Conservation (phyloP, 2,797 vertebrate genomes). For the Dromococcyx pavoninus region DNA sequence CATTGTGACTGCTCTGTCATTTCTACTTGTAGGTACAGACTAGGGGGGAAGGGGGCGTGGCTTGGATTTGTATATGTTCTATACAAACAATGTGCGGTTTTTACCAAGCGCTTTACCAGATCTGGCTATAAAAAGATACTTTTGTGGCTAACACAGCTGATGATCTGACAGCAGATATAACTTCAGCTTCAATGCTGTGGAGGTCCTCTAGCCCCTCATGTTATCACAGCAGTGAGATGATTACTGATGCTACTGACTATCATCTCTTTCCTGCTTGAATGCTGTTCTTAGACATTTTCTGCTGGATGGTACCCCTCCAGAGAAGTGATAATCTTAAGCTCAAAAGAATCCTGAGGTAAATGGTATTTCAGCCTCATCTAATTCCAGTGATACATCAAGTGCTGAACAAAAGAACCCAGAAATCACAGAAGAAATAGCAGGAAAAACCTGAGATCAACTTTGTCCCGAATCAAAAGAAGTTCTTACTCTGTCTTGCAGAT, state of each 20-base stretch:
- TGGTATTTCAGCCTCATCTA: neutral
- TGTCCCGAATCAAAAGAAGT: neutral
- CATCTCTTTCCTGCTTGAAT: neutral
- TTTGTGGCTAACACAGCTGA: neutral
- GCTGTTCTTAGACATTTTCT: neutral
- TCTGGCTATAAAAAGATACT: neutral
- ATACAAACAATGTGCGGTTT: neutral
- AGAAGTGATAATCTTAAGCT: neutral
- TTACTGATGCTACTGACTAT: neutral
- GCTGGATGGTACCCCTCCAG: neutral
- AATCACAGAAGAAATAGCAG: neutral
- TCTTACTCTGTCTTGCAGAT: neutral
- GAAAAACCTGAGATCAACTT: neutral
- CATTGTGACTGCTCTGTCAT: rapidly evolving
- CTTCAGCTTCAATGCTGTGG: neutral
- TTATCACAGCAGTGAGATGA: neutral
- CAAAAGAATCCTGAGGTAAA: neutral
- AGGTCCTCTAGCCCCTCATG: neutral
- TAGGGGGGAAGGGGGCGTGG: no score
- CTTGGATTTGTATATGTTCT: neutral
- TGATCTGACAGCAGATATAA: neutral
- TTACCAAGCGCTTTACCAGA: neutral
- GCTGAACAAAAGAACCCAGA: neutral
- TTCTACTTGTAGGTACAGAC: neutral
- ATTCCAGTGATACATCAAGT: neutral